Evolutionary conservation across 35 echinoderm and acorn worm species (phyloP).

Genomic region (Heliocidaris tuberculata): DNA sequence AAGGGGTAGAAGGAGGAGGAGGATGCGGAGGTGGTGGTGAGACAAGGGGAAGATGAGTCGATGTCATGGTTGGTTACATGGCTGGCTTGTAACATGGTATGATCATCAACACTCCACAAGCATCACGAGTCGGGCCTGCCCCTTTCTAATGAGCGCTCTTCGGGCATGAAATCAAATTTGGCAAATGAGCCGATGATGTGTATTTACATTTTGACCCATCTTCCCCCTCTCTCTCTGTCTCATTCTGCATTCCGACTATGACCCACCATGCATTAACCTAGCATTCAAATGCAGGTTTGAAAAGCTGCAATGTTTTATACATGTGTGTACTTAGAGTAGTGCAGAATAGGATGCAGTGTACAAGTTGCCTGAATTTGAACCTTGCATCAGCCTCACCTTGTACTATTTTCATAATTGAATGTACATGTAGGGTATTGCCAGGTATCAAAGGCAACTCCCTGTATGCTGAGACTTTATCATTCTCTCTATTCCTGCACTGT

Average conservation of each 20-base stretch:
- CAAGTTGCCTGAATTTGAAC: too few species aligned
- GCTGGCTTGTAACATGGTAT: constrained; percentile 19
- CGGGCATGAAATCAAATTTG: constrained; percentile 51
- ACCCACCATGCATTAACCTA: not conserved
- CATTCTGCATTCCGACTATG: not conserved
- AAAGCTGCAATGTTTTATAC: not conserved
- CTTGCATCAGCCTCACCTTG: not conserved
- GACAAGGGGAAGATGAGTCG: constrained; percentile 18
- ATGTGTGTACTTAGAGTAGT: not conserved
- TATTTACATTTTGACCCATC: constrained; percentile 35
- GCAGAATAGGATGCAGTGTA: not conserved
- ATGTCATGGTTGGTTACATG: constrained; percentile 44
- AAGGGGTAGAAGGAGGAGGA: not conserved
- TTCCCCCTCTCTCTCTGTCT: not conserved
- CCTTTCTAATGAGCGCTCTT: constrained; percentile 43
- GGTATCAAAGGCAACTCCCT: not conserved
- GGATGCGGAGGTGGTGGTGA: too few species aligned
- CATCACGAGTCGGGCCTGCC: constrained; percentile 5
- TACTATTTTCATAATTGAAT: not conserved
- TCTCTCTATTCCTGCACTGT: not conserved
- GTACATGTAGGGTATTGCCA: not conserved
- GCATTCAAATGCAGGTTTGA: not conserved
- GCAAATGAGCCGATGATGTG: constrained; percentile 45
- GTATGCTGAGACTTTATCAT: not conserved
- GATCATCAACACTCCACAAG: constrained; percentile 20